Evolutionary conservation across 2,797 vertebrate genomes (phyloP), one percentile per base, ranked within the genome.

Genomic region (Manis javanica): DNA sequence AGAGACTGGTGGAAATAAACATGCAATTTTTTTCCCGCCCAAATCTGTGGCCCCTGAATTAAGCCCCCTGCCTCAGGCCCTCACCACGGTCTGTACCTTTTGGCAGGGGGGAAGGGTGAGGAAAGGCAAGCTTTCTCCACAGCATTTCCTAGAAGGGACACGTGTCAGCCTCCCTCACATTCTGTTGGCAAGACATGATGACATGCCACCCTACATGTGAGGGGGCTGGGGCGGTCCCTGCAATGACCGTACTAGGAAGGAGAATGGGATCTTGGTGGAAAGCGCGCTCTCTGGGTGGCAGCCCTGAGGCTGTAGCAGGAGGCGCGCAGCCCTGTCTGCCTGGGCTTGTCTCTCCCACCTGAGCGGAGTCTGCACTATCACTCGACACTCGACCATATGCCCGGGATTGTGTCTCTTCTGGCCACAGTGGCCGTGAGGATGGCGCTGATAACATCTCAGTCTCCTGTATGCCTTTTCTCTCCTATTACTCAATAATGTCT

Each of bases 131-230:
- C 11, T 16, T 31, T 64, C 8, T 39, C 16, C 42, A 57, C n/a
- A 42, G 64, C 0, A 3, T 59, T 37, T 15, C 77, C 23, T 21
- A 49, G 51, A 21, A 81, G 64, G 31, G 77, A 7, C 3, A 14
- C 7, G 3, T 18, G 14, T 13, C 21, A 42, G 2, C 4, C 4
- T 7, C 12, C 18, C 14, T 3, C 3, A 15, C 4, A 3, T 69
- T 46, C 51, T 57, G 26, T 6, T 24, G 51, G 37, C 15, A n/a
- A 19, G 71, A 31, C 26, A 1, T 2, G 26, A 2, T 55, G 18
- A 23, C 34, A 16, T 14, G 4, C 34, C 13, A 7, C 19, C 26
- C 37, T 53, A 19, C 7, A 39, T 31, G 42, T 46, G 42, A 46
- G 42, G 42, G 42, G 42, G 42, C 42, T 46, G 42, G 42, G 42